A percentile compares a stretch with the other conserved stretches of the same genome.
These are phyloP conservation scores for Anableps anableps DNA, from an alignment of 2,797 vertebrate genomes.

Conservation along the genomic window DNA sequence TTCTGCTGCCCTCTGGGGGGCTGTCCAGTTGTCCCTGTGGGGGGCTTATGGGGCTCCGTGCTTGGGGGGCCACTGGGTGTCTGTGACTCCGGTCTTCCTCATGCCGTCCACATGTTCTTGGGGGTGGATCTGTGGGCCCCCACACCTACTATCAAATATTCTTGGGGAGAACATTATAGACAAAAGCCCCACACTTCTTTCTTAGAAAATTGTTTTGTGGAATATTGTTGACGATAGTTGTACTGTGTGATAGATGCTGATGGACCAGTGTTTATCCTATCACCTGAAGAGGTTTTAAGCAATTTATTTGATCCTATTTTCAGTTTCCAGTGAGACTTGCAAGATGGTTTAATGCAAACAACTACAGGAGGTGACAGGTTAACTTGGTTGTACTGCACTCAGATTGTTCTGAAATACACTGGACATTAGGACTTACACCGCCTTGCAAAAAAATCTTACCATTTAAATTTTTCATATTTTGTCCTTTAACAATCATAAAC, in stretches of 20 bases:
- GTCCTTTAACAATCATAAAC: not conserved
- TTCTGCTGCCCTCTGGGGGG: too few species aligned
- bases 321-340: not conserved
- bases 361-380: not conserved
- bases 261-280: not conserved
- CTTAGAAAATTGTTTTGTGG: not conserved
- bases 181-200: too few species aligned
- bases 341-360: not conserved
- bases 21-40: too few species aligned
- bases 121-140: too few species aligned
- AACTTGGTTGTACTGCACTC: not conserved
- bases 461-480: fast-evolving
- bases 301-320: not conserved
- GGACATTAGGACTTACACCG: not conserved
- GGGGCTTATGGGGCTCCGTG: too few species aligned
- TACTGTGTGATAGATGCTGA: not conserved
- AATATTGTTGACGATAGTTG: not conserved
- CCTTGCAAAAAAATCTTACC: not conserved
- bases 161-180: too few species aligned
- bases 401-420: not conserved
- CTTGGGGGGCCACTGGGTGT: too few species aligned
- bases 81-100: too few species aligned
- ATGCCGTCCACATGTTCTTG: too few species aligned
- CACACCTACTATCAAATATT: too few species aligned
- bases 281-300: not conserved